Evolutionary conservation across 2,113 vertebrate species (phyloP), one percentile per base, ranked within the genome.

Genomic region (Lepidothrix coronata): DNA sequence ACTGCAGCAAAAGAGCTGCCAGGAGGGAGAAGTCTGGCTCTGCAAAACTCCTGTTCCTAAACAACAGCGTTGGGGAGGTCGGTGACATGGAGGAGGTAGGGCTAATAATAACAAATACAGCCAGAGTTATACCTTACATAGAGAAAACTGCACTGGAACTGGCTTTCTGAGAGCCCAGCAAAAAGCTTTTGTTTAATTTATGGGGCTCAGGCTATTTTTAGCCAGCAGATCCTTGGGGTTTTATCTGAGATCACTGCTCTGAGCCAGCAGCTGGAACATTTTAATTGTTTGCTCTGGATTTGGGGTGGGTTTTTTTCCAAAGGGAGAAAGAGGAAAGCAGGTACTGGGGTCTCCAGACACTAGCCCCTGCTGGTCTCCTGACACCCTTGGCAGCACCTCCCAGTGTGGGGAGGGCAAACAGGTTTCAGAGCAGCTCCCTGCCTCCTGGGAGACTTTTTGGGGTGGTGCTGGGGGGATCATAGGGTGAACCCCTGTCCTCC

Each of bases 161-260:
- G 41, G 70, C 95, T 95, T 96, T 92, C 93, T 82, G 71, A 80
- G 49, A 95, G 82, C 88, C 58, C 35, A 4, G 78, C 7, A 41
- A 89, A 94, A 95, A 95, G 21, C 57, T 95, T 97, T 97, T 97
- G 96, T 97, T 96, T 98, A 97, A 97, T 97, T 97, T 97, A 95
- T 95, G 95, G 95, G 96, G 84, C 96, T 95, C 25, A 8, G 63
- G 95, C 95, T 98, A 98, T 98, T 96, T 98, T 98, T 98, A 98
- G 96, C 94, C 30, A 16, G 87, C 80, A 80, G 89, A 96, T 97
- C 96, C 96, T 96, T 72, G 75, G 88, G 91, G 91, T 94, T 97
- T 96, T 95, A 96, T 89, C 91, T 83, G 88, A 67, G 85, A 93
- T 67, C 0, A 1, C 61, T 81, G 74, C 85, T 96, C 78, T 11